phyloP scores from a whole-genome alignment of 2,113 vertebrate species.

The Athene cunicularia region DNA sequence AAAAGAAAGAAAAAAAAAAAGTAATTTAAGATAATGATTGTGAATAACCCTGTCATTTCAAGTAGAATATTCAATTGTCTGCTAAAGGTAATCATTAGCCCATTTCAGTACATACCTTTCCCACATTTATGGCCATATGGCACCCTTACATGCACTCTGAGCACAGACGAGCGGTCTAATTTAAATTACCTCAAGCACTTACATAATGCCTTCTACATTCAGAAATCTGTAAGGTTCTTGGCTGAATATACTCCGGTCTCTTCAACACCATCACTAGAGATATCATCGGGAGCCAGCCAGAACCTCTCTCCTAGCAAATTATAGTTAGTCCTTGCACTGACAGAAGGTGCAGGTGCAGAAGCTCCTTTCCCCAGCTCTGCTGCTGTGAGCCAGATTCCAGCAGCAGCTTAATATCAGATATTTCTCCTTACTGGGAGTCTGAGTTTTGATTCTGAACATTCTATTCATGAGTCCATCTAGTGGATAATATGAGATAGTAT shows the following conservation, averaged over 20 bases:
- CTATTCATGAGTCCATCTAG: constrained; percentile 55
- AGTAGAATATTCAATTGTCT: background rate
- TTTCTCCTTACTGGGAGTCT: background rate
- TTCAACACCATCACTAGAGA: background rate
- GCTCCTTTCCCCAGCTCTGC: background rate
- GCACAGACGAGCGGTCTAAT: background rate
- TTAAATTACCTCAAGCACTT: background rate
- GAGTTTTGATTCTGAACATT: background rate
- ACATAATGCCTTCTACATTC: background rate
- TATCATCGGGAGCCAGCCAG: background rate
- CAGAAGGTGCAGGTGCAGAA: background rate
- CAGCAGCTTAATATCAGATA: background rate
- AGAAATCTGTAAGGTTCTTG: background rate
- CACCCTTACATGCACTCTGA: background rate
- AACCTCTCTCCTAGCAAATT: background rate
- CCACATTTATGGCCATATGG: background rate
- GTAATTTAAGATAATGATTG: background rate
- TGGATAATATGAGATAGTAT: background rate
- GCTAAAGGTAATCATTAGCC: background rate
- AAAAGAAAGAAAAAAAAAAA: too few species aligned
- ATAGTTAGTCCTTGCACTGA: background rate
- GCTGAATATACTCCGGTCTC: background rate
- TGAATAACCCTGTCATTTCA: background rate
- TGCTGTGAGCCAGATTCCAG: background rate
- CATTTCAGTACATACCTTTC: background rate